Percentiles rank a stretch among this genome's conserved stretches.
Conservation (phyloP, 2,113 vertebrate genomes). For the Sturnira hondurensis region DNA sequence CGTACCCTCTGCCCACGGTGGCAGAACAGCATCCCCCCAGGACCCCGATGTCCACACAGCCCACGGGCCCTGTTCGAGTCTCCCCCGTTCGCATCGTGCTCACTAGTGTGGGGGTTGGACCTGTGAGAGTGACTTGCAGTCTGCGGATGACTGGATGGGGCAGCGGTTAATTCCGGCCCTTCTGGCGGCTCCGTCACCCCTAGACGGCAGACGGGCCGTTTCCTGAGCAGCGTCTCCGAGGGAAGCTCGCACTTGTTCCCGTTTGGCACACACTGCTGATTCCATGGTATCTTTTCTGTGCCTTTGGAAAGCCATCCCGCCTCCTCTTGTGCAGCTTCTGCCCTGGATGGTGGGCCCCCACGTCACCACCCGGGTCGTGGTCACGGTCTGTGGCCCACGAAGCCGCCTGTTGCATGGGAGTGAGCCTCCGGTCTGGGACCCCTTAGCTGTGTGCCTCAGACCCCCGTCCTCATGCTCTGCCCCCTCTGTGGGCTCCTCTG, state of each 20-base stretch:
- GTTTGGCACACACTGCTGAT: not conserved
- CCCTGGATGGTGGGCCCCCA: not conserved
- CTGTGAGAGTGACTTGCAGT: not conserved
- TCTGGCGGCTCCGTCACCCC: not conserved
- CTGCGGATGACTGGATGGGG: not conserved
- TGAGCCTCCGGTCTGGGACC: fast-evolving
- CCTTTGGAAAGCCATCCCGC: too few species aligned
- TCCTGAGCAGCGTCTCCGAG: not conserved
- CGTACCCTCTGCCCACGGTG: not conserved
- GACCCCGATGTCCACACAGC: fast-evolving
- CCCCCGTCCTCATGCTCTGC: too few species aligned
- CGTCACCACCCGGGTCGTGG: fast-evolving
- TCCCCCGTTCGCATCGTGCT: too few species aligned
- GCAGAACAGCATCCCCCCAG: not conserved
- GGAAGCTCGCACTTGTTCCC: fast-evolving
- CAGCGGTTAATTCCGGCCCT: not conserved
- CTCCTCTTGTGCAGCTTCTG: not conserved
- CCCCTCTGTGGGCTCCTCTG: too few species aligned
- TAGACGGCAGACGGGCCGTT: not conserved
- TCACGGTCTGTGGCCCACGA: not conserved
- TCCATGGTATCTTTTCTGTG: not conserved
- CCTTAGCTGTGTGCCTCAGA: too few species aligned
- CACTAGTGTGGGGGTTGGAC: not conserved
- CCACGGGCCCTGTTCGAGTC: fast-evolving
- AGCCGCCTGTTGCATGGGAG: not conserved